Evolutionary conservation across 2,888 invertebrate genomes (phyloP), one percentile per base, ranked within the genome.

Genomic region (Ichneumoninae sp.): DNA sequence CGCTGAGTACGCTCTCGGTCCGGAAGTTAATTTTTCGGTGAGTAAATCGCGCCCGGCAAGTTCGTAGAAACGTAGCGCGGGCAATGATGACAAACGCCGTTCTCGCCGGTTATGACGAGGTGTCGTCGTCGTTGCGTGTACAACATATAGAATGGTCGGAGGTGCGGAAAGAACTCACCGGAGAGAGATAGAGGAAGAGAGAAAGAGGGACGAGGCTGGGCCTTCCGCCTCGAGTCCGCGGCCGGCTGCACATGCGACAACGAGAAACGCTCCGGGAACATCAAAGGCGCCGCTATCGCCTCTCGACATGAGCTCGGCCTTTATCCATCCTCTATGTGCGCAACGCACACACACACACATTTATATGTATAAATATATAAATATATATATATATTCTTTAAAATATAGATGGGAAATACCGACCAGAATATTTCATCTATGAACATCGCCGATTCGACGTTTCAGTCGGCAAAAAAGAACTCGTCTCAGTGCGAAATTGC

Each of bases 261-360:
- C 85, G 82, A 66, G 85, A 76, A 81, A 78, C 81, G 78, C 63
- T 33, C 78, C 88, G 88, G 80, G 83, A 84, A 88, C 87, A 91
- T 93, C 92, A 93, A 93, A 93, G 91, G 90, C 87, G 86, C 92
- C 92, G 92, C 92, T 92, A 93, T 93, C 92, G 89, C 88, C 84
- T 88, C 83, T 87, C 89, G 88, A 88, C 89, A 87, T 88, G 87
- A 88, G 87, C 88, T 86, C 85, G 86, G 75, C 75, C 86, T 89
- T 89, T 87, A 88, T 88, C 89, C 89, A 79, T 82, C 75, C 81
- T 85, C 71, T 84, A 81, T 84, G 85, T 85, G 85, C 85, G 75
- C 75, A 85, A 85, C 81, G 19, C 81, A 81, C 71, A 77, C 66
- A 69, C 47, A 40, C 13, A 71, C 50, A 40, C 40, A 40, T 40